A percentile compares a stretch with the other conserved stretches of the same genome.
Conservation (phyloP, 2,888 invertebrate genomes). For the Eulithis prunata region DNA sequence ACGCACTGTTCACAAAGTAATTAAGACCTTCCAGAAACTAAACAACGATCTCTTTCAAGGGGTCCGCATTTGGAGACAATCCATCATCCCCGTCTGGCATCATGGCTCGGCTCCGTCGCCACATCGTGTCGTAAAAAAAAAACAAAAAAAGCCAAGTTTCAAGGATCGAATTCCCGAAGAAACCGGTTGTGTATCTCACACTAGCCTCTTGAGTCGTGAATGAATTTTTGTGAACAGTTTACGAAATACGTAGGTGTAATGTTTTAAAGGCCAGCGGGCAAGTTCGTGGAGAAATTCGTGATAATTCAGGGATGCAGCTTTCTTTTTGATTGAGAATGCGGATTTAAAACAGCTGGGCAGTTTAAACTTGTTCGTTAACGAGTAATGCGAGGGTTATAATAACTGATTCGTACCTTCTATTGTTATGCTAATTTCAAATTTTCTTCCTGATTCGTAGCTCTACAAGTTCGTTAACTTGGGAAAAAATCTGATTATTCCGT, state of each 20-base stretch:
- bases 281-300: conserved; percentile 32
- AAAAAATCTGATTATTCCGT: neutral
- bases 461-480: neutral
- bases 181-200: conserved; percentile 56
- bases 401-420: too few relatives aligned
- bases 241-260: conserved; percentile 31
- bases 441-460: too few relatives aligned
- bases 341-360: conserved; percentile 12
- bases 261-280: conserved; percentile 21
- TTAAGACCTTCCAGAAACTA: conserved; percentile 43
- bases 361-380: conserved; percentile 6
- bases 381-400: too few relatives aligned
- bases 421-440: too few relatives aligned
- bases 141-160: conserved; percentile 40
- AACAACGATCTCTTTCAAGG: conserved; percentile 42
- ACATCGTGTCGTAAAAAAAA: conserved; percentile 46
- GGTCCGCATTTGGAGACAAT: conserved; percentile 42
- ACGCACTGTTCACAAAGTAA: conserved; percentile 39
- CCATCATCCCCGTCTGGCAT: conserved; percentile 50
- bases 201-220: conserved; percentile 37
- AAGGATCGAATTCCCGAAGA: conserved; percentile 53
- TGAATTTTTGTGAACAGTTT: conserved; percentile 39
- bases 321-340: conserved; percentile 35
- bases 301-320: conserved; percentile 29
- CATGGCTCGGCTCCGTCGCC: conserved; percentile 43